Evolutionary conservation across 35 echinoderm and acorn worm species (phyloP), one percentile per base, ranked within the genome.

Genomic region (Strongylocentrotus purpuratus): DNA sequence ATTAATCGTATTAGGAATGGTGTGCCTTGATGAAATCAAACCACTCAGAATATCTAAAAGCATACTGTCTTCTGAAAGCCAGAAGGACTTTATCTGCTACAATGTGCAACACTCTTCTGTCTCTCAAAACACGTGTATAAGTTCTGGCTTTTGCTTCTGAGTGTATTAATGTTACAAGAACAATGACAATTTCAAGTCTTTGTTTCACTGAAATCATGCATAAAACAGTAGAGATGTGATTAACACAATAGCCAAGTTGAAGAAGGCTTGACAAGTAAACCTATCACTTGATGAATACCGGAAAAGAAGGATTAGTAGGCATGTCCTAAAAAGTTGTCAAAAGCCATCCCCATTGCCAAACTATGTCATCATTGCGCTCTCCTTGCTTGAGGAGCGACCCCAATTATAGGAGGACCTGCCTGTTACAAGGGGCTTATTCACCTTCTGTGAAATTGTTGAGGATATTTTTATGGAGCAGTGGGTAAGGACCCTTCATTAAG

Each of bases 191-290:
- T 41, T 41, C 35, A 41, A 3, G 35, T 41, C 35, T 41, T 41
- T 41, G 3, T 41, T 1, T 41, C 35, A 41, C 35, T 41, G 35
- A 41, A 1, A 41, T 41, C 35, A 41, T 41, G 35, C 20, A 78
- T 78, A 8, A 28, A 78, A n/a, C 65, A 78, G 7, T 4, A 78
- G 65, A 7, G 65, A 78, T 78, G 65, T 78, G 65, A 78, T 78
- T 78, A 78, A 28, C 65, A 78, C 65, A 78, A 78, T 78, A 78
- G 65, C 65, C 65, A 78, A 78, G 65, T 78, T 78, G 65, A 78
- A 78, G 28, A 78, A 7, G 65, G 65, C 22, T 78, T 78, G 65
- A 78, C 65, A 78, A 78, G 65, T 78, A 78, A 78, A 78, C 65
- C 28, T 78, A n/a, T 78, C 22, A 28, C 65, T 78, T 78, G 20